Conservation (phyloP, 2,888 invertebrate species). For the Drosophila pseudotakahashii region DNA sequence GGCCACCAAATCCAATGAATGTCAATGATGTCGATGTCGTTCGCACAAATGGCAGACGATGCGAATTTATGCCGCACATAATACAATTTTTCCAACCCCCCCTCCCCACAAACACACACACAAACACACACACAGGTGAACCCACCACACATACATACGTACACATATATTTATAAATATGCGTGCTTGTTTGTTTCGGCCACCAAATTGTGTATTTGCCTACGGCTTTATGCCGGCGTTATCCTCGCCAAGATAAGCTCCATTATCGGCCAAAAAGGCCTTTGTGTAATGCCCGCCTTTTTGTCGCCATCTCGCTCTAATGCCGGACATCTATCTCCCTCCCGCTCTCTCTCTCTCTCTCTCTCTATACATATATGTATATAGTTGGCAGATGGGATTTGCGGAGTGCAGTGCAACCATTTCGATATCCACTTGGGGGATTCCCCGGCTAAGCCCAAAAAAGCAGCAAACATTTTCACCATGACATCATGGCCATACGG, state of each 20-base stretch:
- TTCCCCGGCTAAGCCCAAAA: constrained; percentile 26
- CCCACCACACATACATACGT: not conserved
- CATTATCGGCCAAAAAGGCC: constrained; percentile 64
- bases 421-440: constrained; percentile 33
- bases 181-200: constrained; percentile 29
- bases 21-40: constrained; percentile 71
- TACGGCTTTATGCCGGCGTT: constrained; percentile 56
- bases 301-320: constrained; percentile 6
- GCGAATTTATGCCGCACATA: constrained; percentile 59
- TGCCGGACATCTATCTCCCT: constrained; percentile 7
- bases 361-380: not conserved
- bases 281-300: constrained; percentile 47
- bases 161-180: constrained; percentile 25
- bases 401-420: constrained; percentile 29
- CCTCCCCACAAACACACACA: no score
- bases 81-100: constrained; percentile 42
- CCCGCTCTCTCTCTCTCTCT: constrained; percentile 7
- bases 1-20: constrained; percentile 78
- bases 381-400: constrained; percentile 22
- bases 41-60: constrained; percentile 59
- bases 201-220: constrained; percentile 47
- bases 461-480: constrained; percentile 28
- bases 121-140: constrained; percentile 4
- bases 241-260: constrained; percentile 69
- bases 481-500: constrained; percentile 5